phyloP scores from a whole-genome alignment of 2,888 invertebrate genomes.

The Lycophotia porphyrea region DNA sequence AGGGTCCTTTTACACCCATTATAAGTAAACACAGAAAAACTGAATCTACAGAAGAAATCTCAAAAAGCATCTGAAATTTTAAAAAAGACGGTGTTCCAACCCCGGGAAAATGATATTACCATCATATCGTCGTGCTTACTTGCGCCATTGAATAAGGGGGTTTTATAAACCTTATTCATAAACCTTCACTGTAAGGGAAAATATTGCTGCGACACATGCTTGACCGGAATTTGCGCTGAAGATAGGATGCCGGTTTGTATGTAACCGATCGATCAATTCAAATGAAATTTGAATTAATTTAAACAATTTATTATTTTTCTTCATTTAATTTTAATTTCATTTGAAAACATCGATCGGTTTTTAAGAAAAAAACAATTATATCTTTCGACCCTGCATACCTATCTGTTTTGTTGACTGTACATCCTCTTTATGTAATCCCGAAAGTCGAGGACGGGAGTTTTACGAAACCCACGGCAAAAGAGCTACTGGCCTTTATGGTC shows the following conservation, averaged over 20 bases:
- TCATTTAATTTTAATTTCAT: too few relatives aligned
- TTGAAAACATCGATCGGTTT: too few relatives aligned
- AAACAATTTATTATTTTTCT: too few relatives aligned
- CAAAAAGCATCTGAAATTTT: neutral
- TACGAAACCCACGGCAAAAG: neutral
- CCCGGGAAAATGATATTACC: neutral
- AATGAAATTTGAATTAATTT: too few relatives aligned
- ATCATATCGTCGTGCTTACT: neutral
- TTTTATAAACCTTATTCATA: slow-evolving; percentile 10
- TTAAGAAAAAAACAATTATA: too few relatives aligned
- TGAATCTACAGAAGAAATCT: neutral
- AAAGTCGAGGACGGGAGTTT: neutral
- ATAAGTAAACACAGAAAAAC: neutral
- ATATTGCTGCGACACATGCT: slow-evolving; percentile 5
- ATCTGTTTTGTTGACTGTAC: too few relatives aligned
- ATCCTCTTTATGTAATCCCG: neutral
- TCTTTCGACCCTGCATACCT: too few relatives aligned
- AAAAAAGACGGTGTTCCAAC: neutral
- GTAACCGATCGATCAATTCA: too few relatives aligned
- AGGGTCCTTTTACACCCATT: too few relatives aligned
- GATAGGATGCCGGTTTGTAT: neutral
- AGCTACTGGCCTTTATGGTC: slow-evolving; percentile 9
- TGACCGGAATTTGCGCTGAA: neutral
- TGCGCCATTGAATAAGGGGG: neutral
- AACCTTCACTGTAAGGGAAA: slow-evolving; percentile 17